Base-by-base conservation (phyloP, 1,140 invertebrate genomes). In the Anastrepha obliqua region DNA sequence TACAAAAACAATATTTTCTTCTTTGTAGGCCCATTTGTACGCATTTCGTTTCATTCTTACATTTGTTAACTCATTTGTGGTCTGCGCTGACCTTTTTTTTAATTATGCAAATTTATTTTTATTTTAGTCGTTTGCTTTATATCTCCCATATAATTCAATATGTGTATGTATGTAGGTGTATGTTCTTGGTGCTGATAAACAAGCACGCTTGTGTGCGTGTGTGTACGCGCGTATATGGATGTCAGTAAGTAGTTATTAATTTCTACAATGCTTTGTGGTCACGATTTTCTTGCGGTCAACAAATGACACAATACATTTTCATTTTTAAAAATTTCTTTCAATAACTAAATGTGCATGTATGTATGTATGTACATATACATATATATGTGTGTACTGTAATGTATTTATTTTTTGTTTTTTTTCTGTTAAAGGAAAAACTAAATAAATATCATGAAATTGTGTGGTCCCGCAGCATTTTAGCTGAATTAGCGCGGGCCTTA, bases 121-220 rank as follows among this genome's bases (percentile, higher is more conserved):
- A 81, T 81, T n/a, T 81, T 9, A 55, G n/a, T 81, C 44, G 55
- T 55, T 81, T 81, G 42, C 29, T 81, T 81, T 55, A 81, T 81
- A 55, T 81, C n/a, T 2, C 17, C 4, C n/a, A 74, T 81, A 20
- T 55, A 17, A 78, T 74, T 74, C 44, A 17, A 29, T 29, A 29
- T 29, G 1, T 29, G 29, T 29, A 29, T 29, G 29, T 29, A 29
- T 29, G 29, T 29, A 29, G 29, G 29, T 29, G 29, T 29, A 29
- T 29, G 29, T 29, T 29, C 29, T 29, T 29, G 29, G 29, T 29
- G 29, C 29, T 29, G 29, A 29, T 29, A 29, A 29, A 29, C 29
- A 29, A 29, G 29, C 29, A 29, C 29, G 29, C 29, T 29, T 29
- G 60, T 62, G 60, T 17, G 60, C 60, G 4, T 15, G 13, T 62